These are phyloP conservation scores for Arrhamphus sclerolepis DNA, from an alignment of 2,797 vertebrate species.

Conservation along the genomic window DNA sequence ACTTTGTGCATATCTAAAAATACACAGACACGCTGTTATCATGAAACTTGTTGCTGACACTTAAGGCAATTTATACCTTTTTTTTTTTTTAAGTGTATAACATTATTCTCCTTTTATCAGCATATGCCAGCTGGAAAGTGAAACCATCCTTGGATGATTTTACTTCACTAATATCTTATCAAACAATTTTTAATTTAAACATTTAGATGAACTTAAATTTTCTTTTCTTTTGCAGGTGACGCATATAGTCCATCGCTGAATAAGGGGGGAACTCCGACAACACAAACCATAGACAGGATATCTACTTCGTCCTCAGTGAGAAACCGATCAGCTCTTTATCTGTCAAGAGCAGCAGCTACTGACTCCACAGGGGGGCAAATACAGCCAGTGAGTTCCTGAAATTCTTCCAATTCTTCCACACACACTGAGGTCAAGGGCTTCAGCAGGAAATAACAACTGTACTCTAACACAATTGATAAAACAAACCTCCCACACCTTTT, in stretches of 20 bases:
- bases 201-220: background rate
- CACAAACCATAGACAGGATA: constrained; percentile 64
- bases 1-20: constrained; percentile 34
- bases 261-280: constrained; percentile 44
- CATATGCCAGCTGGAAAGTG: background rate
- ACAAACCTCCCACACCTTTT: constrained; percentile 8
- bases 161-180: too few relatives aligned
- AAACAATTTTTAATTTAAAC: too few relatives aligned
- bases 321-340: constrained; percentile 84
- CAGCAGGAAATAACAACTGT: constrained; percentile 24
- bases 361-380: constrained; percentile 63
- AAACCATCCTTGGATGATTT: background rate
- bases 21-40: constrained; percentile 40
- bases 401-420: constrained; percentile 59
- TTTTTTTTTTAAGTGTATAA: constrained; percentile 31
- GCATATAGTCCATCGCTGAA: constrained; percentile 64
- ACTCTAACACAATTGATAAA: constrained; percentile 27
- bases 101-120: constrained; percentile 31
- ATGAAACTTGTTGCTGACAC: constrained; percentile 32
- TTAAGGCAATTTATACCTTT: constrained; percentile 1
- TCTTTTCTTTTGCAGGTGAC: constrained; percentile 74
- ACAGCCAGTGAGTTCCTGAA: constrained; percentile 80
- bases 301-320: constrained; percentile 76
- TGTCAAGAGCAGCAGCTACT: constrained; percentile 78
- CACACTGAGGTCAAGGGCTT: constrained; percentile 52